Conservation (phyloP, 2,113 vertebrate species). For the Misgurnus mizolepis region DNA sequence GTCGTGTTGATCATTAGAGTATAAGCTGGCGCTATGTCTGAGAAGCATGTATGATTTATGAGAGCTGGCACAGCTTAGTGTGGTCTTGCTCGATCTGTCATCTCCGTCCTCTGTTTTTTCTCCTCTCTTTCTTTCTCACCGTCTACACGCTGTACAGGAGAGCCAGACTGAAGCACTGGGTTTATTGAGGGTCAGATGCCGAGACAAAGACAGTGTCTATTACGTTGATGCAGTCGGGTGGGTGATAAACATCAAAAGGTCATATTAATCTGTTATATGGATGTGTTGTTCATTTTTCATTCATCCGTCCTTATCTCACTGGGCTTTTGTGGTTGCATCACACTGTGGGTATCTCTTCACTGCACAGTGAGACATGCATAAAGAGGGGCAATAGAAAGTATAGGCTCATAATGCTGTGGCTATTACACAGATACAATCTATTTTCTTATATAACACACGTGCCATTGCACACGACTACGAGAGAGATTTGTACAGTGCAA, state of each 20-base stretch:
- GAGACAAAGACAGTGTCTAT: constrained; percentile 6
- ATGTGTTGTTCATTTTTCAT: constrained; percentile 8
- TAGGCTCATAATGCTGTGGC: background rate
- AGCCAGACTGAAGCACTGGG: constrained; percentile 30
- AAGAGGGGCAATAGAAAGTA: background rate
- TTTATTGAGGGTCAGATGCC: background rate
- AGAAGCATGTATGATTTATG: constrained; percentile 56
- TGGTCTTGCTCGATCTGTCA: constrained; percentile 50
- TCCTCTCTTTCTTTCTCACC: constrained; percentile 26
- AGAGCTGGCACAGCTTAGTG: constrained; percentile 53
- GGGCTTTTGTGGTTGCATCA: constrained; percentile 16
- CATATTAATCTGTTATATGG: constrained; percentile 23
- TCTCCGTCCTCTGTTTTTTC: constrained; percentile 51
- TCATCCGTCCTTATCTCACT: constrained; percentile 13
- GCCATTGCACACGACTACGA: constrained; percentile 1
- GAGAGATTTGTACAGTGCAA: background rate
- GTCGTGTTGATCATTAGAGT: constrained; percentile 51
- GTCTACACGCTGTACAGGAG: constrained; percentile 46
- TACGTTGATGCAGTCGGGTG: background rate
- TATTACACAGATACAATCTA: background rate
- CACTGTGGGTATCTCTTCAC: background rate
- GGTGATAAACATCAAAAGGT: constrained; percentile 9
- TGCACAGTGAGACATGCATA: background rate
- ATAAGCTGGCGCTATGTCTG: constrained; percentile 50
- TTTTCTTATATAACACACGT: background rate